Evolutionary conservation across 2,888 invertebrate species (phyloP).

Genomic region (Coenonympha glycerion): DNA sequence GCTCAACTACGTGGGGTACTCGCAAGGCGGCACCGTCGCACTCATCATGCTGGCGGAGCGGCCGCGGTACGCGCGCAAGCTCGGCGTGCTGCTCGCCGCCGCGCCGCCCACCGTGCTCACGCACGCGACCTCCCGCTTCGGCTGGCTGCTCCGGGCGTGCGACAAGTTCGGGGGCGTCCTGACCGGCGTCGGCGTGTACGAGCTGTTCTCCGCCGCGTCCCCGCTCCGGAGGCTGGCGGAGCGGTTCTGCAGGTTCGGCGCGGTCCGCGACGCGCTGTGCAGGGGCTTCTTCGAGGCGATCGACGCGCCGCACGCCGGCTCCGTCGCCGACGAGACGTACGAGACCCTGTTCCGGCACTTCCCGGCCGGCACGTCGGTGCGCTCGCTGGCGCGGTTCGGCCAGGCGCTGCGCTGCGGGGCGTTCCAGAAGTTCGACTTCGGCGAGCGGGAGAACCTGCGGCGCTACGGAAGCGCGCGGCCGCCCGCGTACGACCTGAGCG

Average conservation of each 20-base stretch:
- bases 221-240: background rate
- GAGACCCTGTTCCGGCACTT: slow-evolving; percentile 34
- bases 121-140: background rate
- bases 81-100: slow-evolving; percentile 1
- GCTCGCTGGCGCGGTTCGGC: slow-evolving; percentile 37
- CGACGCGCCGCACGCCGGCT: slow-evolving; percentile 13
- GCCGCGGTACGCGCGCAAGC: background rate
- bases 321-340: slow-evolving; percentile 15
- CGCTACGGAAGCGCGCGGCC: slow-evolving; percentile 36
- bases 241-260: background rate
- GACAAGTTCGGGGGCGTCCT: background rate
- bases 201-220: background rate
- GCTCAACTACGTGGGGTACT: slow-evolving; percentile 3
- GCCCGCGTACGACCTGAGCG: slow-evolving; percentile 40
- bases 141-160: background rate
- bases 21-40: background rate
- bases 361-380: slow-evolving; percentile 43
- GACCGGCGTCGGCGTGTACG: background rate
- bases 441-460: slow-evolving; percentile 33
- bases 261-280: background rate
- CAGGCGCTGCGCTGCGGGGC: slow-evolving; percentile 32
- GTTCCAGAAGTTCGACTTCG: slow-evolving; percentile 45
- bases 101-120: background rate
- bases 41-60: background rate
- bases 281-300: background rate